Conservation (phyloP, 2,888 invertebrate species). For the Thereva unica region DNA sequence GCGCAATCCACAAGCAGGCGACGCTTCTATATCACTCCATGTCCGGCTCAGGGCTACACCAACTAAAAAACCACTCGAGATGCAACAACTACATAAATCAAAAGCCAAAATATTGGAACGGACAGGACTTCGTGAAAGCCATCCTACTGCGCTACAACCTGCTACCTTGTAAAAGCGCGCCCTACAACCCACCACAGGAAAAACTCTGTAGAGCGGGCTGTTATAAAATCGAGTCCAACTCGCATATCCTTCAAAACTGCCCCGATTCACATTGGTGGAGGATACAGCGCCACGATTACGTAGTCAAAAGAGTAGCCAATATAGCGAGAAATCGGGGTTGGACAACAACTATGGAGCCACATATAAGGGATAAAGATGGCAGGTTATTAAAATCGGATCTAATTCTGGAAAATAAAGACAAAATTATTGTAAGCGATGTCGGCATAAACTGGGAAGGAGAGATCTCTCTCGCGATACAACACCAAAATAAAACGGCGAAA, state of each 20-base stretch:
- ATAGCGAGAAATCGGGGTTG: background rate
- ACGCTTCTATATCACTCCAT: background rate
- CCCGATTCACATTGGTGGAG: slow-evolving; percentile 1
- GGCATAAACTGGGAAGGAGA: slow-evolving; percentile 4
- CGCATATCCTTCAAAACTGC: slow-evolving; percentile 7
- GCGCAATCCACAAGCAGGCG: background rate
- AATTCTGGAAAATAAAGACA: background rate
- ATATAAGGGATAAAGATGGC: background rate
- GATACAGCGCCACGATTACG: background rate
- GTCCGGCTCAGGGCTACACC: background rate
- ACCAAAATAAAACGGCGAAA: background rate
- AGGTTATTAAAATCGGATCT: slow-evolving; percentile 1
- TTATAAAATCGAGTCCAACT: background rate
- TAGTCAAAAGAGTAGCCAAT: background rate
- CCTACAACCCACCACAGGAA: background rate
- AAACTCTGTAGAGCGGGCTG: background rate
- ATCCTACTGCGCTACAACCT: background rate
- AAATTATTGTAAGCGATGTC: background rate
- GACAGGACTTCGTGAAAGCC: too few relatives aligned
- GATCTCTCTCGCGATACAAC: background rate
- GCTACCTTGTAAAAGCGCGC: background rate
- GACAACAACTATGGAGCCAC: background rate
- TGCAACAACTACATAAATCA: background rate
- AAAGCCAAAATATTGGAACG: slow-evolving; percentile 5
- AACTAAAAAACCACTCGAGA: background rate